Conservation (phyloP, 2,113 vertebrate species). For the Bubo scandiacus region DNA sequence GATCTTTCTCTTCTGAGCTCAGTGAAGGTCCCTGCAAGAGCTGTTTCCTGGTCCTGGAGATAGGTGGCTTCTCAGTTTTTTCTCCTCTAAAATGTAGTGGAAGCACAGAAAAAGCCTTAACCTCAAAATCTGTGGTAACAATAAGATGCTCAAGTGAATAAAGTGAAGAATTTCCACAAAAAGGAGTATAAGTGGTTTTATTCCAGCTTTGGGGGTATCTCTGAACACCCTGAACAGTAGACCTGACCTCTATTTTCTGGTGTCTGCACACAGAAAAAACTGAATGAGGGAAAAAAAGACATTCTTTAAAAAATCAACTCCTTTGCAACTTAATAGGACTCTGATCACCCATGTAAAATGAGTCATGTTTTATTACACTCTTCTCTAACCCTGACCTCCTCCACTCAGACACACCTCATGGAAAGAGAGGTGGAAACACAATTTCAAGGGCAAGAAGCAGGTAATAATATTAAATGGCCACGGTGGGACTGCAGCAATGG, state of each 20-base stretch:
- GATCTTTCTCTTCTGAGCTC: background rate
- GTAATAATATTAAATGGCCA: slow-evolving; percentile 85
- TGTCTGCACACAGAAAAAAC: background rate
- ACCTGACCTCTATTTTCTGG: background rate
- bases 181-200: background rate
- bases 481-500: slow-evolving; percentile 80
- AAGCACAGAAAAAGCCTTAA: background rate
- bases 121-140: background rate
- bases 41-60: background rate
- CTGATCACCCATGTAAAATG: slow-evolving; percentile 62
- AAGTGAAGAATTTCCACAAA: background rate
- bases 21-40: background rate
- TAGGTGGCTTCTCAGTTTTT: background rate
- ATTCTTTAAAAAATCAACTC: slow-evolving; percentile 52
- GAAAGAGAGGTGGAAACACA: slow-evolving; percentile 74
- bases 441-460: slow-evolving; percentile 77
- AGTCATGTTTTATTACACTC: slow-evolving; percentile 59
- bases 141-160: background rate
- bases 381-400: slow-evolving; percentile 60
- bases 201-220: slow-evolving; percentile 21
- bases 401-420: slow-evolving; percentile 58
- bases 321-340: slow-evolving; percentile 53
- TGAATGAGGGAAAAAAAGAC: background rate
- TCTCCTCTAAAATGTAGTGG: background rate
- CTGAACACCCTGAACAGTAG: background rate